Percentiles rank a stretch among this genome's conserved stretches.
Evolutionary conservation across 2,888 invertebrate genomes (phyloP).

Genomic region (Noctua fimbriata): DNA sequence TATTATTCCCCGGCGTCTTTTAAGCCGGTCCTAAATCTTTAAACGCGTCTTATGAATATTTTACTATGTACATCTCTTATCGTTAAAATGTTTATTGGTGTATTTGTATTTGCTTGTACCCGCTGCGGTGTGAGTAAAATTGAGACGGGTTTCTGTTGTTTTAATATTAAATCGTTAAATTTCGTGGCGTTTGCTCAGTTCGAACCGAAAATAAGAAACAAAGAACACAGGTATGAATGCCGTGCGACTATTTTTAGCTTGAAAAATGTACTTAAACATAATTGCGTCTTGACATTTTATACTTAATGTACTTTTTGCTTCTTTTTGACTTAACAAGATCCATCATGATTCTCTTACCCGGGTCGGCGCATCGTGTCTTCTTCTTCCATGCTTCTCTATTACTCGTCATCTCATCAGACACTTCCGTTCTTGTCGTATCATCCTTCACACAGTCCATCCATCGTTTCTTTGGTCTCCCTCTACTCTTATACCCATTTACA

Average conservation of each 20-base stretch:
- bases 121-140: constrained; percentile 40
- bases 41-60: constrained; percentile 59
- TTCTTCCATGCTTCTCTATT: no score
- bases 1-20: constrained; percentile 62
- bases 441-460: no score
- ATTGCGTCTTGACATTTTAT: background rate
- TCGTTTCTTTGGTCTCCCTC: no score
- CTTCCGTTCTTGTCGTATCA: no score
- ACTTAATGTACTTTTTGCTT: background rate
- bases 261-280: background rate
- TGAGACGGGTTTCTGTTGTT: constrained; percentile 30
- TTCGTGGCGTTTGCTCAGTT: constrained; percentile 14
- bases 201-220: background rate
- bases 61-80: constrained; percentile 49
- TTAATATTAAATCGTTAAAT: constrained; percentile 32
- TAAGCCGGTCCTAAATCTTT: constrained; percentile 61
- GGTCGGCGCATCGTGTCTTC: no score
- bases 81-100: constrained; percentile 52
- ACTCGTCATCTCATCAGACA: no score
- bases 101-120: constrained; percentile 48
- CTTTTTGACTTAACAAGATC: background rate
- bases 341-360: background rate
- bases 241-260: background rate
- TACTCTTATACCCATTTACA: no score
- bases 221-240: background rate